These are phyloP conservation scores for Agelaius tricolor DNA, from an alignment of 2,113 vertebrate species.

Conservation along the genomic window DNA sequence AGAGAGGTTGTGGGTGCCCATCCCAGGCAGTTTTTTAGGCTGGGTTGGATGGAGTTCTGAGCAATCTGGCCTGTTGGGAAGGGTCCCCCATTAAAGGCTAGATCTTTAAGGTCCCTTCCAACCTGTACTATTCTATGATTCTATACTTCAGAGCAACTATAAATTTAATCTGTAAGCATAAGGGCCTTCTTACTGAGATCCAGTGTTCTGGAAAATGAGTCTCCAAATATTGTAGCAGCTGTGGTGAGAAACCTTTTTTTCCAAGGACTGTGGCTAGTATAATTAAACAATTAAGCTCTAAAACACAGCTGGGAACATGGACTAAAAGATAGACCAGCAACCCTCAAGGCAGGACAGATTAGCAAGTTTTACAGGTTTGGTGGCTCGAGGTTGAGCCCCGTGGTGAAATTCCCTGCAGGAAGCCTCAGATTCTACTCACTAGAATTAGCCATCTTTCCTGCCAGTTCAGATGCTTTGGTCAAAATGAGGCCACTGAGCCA, in stretches of 20 bases:
- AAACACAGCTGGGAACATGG: not conserved
- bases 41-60: not conserved
- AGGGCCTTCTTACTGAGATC: not conserved
- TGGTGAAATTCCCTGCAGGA: not conserved
- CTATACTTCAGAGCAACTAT: not conserved
- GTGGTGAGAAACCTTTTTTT: not conserved
- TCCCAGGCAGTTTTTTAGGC: not conserved
- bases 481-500: not conserved
- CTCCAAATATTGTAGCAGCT: not conserved
- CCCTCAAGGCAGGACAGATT: not conserved
- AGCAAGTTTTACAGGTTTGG: not conserved
- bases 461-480: not conserved
- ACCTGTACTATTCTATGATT: not conserved
- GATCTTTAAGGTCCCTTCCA: not conserved
- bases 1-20: not conserved
- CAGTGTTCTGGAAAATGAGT: not conserved
- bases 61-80: too few species aligned
- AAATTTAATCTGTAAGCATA: not conserved
- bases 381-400: not conserved
- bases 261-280: not conserved
- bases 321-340: not conserved
- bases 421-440: not conserved
- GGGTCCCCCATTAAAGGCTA: not conserved
- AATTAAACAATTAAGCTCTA: not conserved
- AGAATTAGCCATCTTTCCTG: not conserved